Conservation (phyloP, 1,140 invertebrate species). For the Dendroctonus valens region DNA sequence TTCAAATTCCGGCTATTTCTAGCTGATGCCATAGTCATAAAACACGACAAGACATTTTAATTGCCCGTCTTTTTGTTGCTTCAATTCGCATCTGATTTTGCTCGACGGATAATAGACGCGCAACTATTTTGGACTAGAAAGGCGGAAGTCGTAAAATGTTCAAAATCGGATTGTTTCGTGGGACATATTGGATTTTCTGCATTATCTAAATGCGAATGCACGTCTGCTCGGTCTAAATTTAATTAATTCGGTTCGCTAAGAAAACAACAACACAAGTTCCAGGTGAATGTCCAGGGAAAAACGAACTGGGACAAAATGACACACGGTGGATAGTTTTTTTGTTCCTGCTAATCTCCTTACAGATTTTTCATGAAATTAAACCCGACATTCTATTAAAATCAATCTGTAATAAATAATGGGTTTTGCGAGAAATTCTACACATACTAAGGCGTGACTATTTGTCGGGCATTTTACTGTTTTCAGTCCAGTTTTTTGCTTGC, state of each 20-base stretch:
- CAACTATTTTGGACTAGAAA: constrained; percentile 15
- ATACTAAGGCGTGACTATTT: background rate
- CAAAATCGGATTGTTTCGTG: constrained; percentile 7
- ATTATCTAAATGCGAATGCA: background rate
- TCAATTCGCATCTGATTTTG: constrained; percentile 1
- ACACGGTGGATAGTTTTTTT: too few relatives aligned
- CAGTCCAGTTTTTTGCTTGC: too few relatives aligned
- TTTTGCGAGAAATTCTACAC: background rate
- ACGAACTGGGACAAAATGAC: too few relatives aligned
- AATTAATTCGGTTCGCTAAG: too few relatives aligned
- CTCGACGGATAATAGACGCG: constrained; percentile 11
- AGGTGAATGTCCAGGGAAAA: too few relatives aligned
- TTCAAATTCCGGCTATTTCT: constrained; percentile 15
- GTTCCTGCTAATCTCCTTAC: too few relatives aligned
- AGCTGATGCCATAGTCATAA: constrained; percentile 9
- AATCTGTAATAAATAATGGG: background rate
- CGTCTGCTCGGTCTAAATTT: too few relatives aligned
- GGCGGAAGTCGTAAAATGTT: constrained; percentile 21
- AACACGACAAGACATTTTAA: constrained; percentile 15
- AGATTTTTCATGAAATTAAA: too few relatives aligned
- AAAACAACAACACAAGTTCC: too few relatives aligned
- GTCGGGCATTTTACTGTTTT: background rate
- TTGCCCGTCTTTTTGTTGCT: constrained; percentile 19
- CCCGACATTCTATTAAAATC: too few relatives aligned
- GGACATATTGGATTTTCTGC: constrained; percentile 3